Percentiles rank a stretch among this genome's conserved stretches.
Conservation (phyloP, 2,113 vertebrate species). For the Fulmarus glacialis region DNA sequence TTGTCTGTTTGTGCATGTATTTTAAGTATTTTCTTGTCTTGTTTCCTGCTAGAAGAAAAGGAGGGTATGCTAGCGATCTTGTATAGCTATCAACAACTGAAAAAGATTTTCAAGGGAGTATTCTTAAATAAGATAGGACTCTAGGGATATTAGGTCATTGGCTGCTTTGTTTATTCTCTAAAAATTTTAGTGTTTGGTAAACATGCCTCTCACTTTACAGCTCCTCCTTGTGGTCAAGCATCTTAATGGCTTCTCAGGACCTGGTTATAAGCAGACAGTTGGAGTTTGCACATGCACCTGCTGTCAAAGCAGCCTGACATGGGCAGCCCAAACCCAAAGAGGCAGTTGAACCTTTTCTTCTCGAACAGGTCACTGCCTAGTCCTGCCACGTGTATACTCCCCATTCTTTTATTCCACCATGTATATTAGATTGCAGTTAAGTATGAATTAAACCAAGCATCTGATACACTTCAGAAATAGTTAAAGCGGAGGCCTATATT, state of each 20-base stretch:
- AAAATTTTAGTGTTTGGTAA: not conserved
- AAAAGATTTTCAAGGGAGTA: not conserved
- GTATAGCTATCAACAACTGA: not conserved
- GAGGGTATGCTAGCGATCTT: not conserved
- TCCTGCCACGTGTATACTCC: not conserved
- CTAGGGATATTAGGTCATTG: not conserved
- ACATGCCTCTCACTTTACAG: not conserved
- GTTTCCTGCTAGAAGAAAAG: not conserved
- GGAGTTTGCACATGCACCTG: not conserved
- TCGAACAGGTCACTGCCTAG: not conserved
- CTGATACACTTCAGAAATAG: not conserved
- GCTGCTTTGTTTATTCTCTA: not conserved
- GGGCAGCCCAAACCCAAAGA: not conserved
- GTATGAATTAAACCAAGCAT: not conserved
- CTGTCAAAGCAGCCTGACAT: not conserved
- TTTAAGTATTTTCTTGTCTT: not conserved
- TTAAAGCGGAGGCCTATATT: not conserved
- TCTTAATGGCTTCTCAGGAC: not conserved
- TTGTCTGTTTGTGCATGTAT: not conserved
- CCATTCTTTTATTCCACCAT: not conserved
- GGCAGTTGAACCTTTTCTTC: not conserved
- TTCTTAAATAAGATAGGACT: not conserved
- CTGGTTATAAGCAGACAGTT: not conserved
- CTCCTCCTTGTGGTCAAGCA: not conserved
- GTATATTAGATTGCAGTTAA: not conserved